Evolutionary conservation across 2,113 vertebrate genomes (phyloP).

Genomic region (Puntigrus tetrazona): DNA sequence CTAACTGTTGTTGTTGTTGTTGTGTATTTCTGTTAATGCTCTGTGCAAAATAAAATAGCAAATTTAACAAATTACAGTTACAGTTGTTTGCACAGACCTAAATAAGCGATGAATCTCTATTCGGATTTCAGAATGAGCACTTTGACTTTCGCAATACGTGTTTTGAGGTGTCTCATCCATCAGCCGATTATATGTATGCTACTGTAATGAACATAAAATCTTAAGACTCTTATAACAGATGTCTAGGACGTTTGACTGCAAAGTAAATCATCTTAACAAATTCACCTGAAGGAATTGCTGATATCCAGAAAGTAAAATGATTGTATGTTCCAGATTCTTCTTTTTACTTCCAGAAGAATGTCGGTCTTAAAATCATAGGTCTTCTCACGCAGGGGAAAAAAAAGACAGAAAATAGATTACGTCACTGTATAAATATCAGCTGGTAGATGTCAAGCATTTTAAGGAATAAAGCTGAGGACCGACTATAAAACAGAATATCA

Average conservation of each 20-base stretch:
- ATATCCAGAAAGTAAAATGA: slow-evolving; percentile 66
- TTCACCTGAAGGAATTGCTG: slow-evolving; percentile 71
- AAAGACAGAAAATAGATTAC: not conserved
- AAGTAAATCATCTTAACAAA: slow-evolving; percentile 27
- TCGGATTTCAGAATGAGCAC: not conserved
- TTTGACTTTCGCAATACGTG: not conserved
- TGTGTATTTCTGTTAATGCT: not conserved
- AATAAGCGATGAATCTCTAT: not conserved
- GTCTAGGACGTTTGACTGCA: not conserved
- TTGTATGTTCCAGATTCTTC: slow-evolving; percentile 58
- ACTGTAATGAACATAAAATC: not conserved
- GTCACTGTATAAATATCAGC: not conserved
- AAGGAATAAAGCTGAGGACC: not conserved
- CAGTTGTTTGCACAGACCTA: not conserved
- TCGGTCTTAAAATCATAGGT: slow-evolving; percentile 54
- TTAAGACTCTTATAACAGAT: not conserved
- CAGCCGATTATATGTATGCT: not conserved
- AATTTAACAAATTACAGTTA: not conserved
- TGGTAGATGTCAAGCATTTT: not conserved
- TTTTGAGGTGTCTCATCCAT: not conserved
- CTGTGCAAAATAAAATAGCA: not conserved
- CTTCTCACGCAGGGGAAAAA: slow-evolving; percentile 55
- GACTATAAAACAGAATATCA: not conserved
- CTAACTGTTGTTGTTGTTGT: not conserved
- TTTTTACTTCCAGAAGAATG: slow-evolving; percentile 4